Evolutionary conservation across 2,888 invertebrate species (phyloP).

Genomic region (Stomorhina lunata): DNA sequence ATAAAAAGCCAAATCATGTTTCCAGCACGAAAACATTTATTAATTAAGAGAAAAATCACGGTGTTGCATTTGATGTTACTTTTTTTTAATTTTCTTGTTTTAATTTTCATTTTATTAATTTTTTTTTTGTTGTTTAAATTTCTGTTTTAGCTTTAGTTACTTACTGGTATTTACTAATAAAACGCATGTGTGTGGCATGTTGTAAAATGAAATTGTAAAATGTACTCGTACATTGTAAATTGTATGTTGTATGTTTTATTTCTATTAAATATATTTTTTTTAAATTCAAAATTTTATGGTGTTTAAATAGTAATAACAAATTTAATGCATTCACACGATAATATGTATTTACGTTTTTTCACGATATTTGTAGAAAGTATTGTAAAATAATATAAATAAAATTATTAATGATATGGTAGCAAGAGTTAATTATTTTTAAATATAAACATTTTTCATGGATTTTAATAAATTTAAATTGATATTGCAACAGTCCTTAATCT

Average conservation of each 20-base stretch:
- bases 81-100: conserved; percentile 23
- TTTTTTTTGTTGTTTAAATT: conserved; percentile 18
- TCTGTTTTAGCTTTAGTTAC: not conserved
- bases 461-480: too few relatives aligned
- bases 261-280: not conserved
- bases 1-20: conserved; percentile 65
- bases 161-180: not conserved
- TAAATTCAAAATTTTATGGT: conserved; percentile 32
- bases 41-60: conserved; percentile 64
- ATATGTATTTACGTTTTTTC: not conserved
- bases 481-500: too few relatives aligned
- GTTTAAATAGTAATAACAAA: conserved; percentile 38
- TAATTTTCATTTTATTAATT: conserved; percentile 9
- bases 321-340: conserved; percentile 45
- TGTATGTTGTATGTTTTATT: not conserved
- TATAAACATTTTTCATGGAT: not conserved
- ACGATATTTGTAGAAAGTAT: conserved; percentile 3
- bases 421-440: not conserved
- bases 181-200: conserved; percentile 60
- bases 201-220: conserved; percentile 13
- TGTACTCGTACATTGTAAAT: too few relatives aligned
- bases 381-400: too few relatives aligned
- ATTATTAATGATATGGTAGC: not conserved
- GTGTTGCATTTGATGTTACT: conserved; percentile 61
- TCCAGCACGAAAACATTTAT: conserved; percentile 61